Conservation (phyloP, 2,888 invertebrate species). For the Troides aeacus region DNA sequence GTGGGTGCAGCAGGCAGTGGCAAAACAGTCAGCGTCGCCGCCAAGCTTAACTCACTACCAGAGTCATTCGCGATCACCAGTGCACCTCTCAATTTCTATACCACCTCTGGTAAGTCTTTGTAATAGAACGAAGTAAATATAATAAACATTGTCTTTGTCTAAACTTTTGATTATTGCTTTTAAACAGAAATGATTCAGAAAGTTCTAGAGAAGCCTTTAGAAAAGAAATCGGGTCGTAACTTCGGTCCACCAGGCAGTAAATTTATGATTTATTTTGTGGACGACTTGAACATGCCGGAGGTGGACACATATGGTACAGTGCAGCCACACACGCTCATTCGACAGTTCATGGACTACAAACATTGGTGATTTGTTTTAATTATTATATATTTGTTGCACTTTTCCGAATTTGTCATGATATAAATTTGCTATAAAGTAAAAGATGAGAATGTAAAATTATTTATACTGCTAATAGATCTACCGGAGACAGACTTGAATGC, state of each 20-base stretch:
- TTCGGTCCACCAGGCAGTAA: constrained; percentile 97
- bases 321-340: constrained; percentile 95
- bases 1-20: constrained; percentile 95
- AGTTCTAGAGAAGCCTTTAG: constrained; percentile 93
- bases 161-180: constrained; percentile 9
- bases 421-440: too few species aligned
- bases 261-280: constrained; percentile 94
- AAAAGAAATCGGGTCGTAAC: constrained; percentile 96
- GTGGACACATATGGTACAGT: constrained; percentile 97
- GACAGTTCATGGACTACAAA: constrained; percentile 95
- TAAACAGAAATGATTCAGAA: constrained; percentile 89
- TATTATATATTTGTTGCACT: not conserved
- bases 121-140: not conserved
- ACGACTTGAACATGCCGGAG: constrained; percentile 98
- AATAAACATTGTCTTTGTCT: not conserved
- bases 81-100: constrained; percentile 97
- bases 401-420: too few species aligned
- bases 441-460: too few species aligned
- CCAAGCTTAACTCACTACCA: constrained; percentile 86
- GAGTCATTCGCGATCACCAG: constrained; percentile 91
- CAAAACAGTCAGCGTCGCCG: constrained; percentile 94
- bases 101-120: constrained; percentile 84
- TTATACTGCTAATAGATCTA: too few species aligned
- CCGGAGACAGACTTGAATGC: too few species aligned
- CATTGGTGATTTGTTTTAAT: constrained; percentile 84